These are phyloP conservation scores for Camponotus vicinus DNA, from an alignment of 1,140 invertebrate genomes.

Conservation along the genomic window DNA sequence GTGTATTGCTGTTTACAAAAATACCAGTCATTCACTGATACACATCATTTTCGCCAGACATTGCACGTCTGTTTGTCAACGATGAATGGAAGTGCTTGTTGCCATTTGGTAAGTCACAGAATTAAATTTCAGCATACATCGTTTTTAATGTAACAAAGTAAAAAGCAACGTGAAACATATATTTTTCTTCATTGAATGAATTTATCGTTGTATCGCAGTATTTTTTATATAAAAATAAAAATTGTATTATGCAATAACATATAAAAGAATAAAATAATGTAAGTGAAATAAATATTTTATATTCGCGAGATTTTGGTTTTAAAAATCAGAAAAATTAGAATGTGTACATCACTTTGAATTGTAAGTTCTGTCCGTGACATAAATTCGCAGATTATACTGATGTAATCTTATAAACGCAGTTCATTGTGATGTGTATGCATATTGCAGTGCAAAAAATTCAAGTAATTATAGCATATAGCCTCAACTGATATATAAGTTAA, in stretches of 20 bases:
- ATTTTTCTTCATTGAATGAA: background rate
- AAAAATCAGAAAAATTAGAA: background rate
- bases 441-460: background rate
- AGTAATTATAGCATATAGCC: background rate
- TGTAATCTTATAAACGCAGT: background rate
- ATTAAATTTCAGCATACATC: background rate
- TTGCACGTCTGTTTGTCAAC: background rate
- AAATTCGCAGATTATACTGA: background rate
- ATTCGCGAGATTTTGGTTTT: background rate
- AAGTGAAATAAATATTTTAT: background rate
- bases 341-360: background rate
- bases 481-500: background rate
- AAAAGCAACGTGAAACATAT: background rate
- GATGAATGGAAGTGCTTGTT: conserved; percentile 24
- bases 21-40: background rate
- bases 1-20: background rate
- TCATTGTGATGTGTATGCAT: background rate
- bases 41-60: background rate
- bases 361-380: background rate
- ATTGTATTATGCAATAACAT: too few species aligned
- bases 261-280: too few species aligned
- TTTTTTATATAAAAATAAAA: background rate
- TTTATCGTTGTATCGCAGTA: background rate
- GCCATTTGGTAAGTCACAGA: background rate
- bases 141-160: background rate